phyloP scores from a whole-genome alignment of 2,113 vertebrate species.

The Halichoerus grypus region DNA sequence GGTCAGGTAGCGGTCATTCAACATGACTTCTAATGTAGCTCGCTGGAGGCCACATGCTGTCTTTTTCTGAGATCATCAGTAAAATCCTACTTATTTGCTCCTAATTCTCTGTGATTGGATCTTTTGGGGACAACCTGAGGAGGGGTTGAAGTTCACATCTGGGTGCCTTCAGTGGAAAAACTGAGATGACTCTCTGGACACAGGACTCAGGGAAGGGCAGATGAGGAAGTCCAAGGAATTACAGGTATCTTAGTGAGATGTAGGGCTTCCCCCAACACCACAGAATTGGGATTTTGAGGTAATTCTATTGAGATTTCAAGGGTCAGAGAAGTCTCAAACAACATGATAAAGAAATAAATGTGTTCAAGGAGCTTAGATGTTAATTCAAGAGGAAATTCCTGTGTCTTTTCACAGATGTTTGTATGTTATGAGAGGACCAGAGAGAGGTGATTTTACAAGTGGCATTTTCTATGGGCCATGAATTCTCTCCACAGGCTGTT shows the following conservation, averaged over 20 bases:
- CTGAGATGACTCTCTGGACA: neutral
- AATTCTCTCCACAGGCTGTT: neutral
- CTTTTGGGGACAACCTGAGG: neutral
- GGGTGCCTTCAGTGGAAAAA: neutral
- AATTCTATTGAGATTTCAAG: neutral
- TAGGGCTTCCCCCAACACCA: neutral
- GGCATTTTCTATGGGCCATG: neutral
- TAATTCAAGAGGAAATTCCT: slow-evolving; percentile 15
- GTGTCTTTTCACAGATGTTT: neutral
- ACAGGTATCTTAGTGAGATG: neutral
- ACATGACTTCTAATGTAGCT: neutral
- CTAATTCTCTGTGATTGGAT: neutral
- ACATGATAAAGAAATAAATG: slow-evolving; percentile 8
- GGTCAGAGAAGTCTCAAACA: neutral
- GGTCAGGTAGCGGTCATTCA: neutral
- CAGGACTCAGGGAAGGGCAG: neutral
- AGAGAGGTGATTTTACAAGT: neutral
- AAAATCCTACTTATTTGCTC: neutral
- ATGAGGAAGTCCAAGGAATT: neutral
- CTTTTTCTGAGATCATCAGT: neutral
- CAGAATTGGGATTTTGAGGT: neutral
- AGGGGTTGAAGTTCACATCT: neutral
- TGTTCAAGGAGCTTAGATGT: neutral
- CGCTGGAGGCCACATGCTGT: neutral
- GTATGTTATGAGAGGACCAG: neutral